Conservation (phyloP, 1,140 invertebrate species). For the Drosophila albomicans region DNA sequence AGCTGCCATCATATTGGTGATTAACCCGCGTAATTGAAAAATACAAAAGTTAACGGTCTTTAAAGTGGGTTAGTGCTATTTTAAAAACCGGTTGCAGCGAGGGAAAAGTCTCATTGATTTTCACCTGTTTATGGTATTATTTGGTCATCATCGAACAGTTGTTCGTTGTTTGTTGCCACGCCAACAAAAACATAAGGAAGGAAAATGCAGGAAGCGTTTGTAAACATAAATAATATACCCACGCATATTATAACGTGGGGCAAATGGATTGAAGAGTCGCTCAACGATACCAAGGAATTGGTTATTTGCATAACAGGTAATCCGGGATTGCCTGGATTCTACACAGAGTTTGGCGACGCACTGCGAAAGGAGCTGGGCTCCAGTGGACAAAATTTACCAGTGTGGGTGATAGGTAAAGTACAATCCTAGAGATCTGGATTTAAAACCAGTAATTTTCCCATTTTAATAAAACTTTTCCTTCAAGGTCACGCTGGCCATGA, state of each 20-base stretch:
- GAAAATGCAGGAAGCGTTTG: constrained; percentile 86
- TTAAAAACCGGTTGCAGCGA: constrained; percentile 62
- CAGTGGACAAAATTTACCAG: constrained; percentile 86
- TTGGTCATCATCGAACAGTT: too few species aligned
- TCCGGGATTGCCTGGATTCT: constrained; percentile 90
- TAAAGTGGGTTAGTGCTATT: constrained; percentile 6
- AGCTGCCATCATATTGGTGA: constrained; percentile 1
- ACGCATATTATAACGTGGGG: constrained; percentile 90
- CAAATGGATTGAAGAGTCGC: constrained; percentile 88
- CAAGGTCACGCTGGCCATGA: constrained; percentile 90
- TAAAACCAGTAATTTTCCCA: too few species aligned
- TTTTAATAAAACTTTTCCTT: background rate
- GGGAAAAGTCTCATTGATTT: constrained; percentile 53
- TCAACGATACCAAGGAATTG: constrained; percentile 86
- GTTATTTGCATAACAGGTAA: constrained; percentile 89
- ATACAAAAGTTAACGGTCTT: constrained; percentile 27
- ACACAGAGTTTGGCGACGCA: constrained; percentile 89
- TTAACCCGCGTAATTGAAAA: constrained; percentile 42
- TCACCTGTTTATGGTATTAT: constrained; percentile 6
- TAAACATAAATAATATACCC: constrained; percentile 87
- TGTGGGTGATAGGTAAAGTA: constrained; percentile 87
- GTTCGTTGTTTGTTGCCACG: constrained; percentile 52
- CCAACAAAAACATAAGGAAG: constrained; percentile 38
- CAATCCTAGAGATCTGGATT: constrained; percentile 60
- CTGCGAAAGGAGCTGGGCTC: constrained; percentile 86